These are phyloP conservation scores for Harpalus rubripes DNA, from an alignment of 2,888 invertebrate genomes.

Conservation along the genomic window DNA sequence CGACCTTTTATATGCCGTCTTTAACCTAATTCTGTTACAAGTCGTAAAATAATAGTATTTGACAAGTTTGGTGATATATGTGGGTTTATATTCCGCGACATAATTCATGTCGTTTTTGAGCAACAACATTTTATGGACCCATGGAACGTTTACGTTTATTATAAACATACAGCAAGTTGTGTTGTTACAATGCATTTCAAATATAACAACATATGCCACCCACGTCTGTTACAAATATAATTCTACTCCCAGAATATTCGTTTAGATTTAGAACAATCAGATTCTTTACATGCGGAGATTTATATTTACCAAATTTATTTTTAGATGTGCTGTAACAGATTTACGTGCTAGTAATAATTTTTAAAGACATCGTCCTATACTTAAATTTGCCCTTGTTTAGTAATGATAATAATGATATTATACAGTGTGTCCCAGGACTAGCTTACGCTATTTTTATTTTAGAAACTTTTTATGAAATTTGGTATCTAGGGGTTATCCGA, in stretches of 20 bases:
- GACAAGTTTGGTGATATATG: constrained; percentile 12
- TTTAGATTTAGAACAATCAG: neutral
- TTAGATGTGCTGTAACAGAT: neutral
- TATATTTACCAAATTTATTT: neutral
- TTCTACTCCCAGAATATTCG: neutral
- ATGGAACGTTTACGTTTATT: constrained; percentile 42
- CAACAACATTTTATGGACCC: constrained; percentile 31
- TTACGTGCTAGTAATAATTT: neutral
- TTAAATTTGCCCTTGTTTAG: too few relatives aligned
- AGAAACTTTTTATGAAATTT: too few relatives aligned
- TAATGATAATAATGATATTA: too few relatives aligned
- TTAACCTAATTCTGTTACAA: constrained; percentile 3
- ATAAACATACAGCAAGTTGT: constrained; percentile 12
- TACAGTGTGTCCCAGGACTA: too few relatives aligned
- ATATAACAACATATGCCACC: constrained; percentile 23
- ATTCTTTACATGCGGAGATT: neutral
- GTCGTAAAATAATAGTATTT: neutral
- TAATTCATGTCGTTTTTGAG: constrained; percentile 31
- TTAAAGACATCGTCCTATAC: too few relatives aligned
- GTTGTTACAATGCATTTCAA: constrained; percentile 31
- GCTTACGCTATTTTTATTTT: too few relatives aligned
- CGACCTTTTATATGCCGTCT: neutral
- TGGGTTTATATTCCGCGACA: neutral
- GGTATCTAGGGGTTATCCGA: too few relatives aligned
- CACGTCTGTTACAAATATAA: constrained; percentile 13